These are phyloP conservation scores for Lethenteron camtschaticum DNA, from an alignment of 2,113 vertebrate species.

Conservation along the genomic window DNA sequence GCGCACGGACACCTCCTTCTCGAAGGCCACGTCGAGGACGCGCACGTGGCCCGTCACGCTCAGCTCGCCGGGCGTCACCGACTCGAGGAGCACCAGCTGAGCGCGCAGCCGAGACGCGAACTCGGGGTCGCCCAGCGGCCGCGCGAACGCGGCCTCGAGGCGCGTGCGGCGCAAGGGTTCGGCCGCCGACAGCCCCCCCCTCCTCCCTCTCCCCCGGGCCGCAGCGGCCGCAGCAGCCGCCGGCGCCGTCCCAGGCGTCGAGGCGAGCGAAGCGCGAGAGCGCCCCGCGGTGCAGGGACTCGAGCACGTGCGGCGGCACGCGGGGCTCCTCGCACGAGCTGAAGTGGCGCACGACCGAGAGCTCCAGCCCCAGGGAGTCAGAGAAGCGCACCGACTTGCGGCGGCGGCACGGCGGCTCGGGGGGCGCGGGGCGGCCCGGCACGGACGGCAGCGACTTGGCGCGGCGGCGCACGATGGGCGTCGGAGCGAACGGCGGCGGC, in stretches of 20 bases:
- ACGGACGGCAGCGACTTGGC: constrained; percentile 34
- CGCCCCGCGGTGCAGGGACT: too few species aligned
- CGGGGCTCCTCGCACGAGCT: constrained; percentile 38
- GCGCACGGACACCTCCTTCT: constrained; percentile 46
- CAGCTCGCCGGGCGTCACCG: constrained; percentile 42
- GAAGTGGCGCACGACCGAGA: constrained; percentile 64
- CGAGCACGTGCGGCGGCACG: constrained; percentile 51
- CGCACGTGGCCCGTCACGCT: constrained; percentile 49
- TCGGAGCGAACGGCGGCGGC: constrained; percentile 15
- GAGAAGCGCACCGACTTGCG: constrained; percentile 52
- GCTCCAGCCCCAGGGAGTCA: constrained; percentile 58
- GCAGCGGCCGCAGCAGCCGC: constrained; percentile 33
- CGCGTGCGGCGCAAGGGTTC: constrained; percentile 40
- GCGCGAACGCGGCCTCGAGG: constrained; percentile 50
- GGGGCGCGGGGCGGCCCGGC: constrained; percentile 16
- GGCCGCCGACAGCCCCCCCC: constrained; percentile 7
- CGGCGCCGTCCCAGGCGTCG: constrained; percentile 49
- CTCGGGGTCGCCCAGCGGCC: constrained; percentile 23
- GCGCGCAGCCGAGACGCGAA: constrained; percentile 31
- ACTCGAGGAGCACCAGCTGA: constrained; percentile 47
- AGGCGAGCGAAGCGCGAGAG: constrained; percentile 13
- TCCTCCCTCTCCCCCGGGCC: constrained; percentile 15
- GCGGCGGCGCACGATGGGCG: constrained; percentile 40
- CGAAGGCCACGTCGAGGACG: constrained; percentile 53
- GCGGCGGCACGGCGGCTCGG: constrained; percentile 16